A percentile compares a stretch with the other conserved stretches of the same genome.
phyloP scores from a whole-genome alignment of 2,113 vertebrate species.

The Cercocebus atys region DNA sequence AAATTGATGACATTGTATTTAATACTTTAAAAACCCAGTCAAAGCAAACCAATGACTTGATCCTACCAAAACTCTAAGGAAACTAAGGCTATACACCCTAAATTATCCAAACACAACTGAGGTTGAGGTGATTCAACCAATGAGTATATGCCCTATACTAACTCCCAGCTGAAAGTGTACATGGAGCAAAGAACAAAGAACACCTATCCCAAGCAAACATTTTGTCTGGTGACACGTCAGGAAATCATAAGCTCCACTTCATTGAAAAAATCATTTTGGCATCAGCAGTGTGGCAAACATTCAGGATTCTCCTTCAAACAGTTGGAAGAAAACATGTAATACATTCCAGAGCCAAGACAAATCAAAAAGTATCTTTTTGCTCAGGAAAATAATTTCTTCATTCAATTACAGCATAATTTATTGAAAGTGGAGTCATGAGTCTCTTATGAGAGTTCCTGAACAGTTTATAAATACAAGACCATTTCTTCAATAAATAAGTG shows the following conservation, averaged over 20 bases:
- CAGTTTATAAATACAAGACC: slow-evolving; percentile 69
- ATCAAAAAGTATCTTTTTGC: slow-evolving; percentile 32
- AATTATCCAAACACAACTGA: background rate
- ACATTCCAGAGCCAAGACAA: slow-evolving; percentile 36
- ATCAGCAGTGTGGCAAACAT: background rate
- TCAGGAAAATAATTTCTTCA: slow-evolving; percentile 52
- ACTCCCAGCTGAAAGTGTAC: background rate
- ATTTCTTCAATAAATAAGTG: slow-evolving; percentile 69
- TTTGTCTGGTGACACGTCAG: background rate
- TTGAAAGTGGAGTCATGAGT: slow-evolving; percentile 3
- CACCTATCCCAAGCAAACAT: background rate
- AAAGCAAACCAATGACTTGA: background rate
- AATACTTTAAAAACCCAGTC: slow-evolving; percentile 26
- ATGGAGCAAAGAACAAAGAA: background rate
- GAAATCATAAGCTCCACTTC: background rate
- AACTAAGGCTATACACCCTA: background rate
- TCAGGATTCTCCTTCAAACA: slow-evolving; percentile 37
- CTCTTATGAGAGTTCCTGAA: slow-evolving; percentile 51
- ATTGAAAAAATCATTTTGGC: background rate
- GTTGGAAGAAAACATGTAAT: slow-evolving; percentile 25
- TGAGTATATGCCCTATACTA: background rate
- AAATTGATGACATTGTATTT: slow-evolving; percentile 31
- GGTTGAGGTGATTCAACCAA: background rate
- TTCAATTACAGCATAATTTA: slow-evolving; percentile 8
- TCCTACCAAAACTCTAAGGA: background rate